Percentiles rank a stretch among this genome's conserved stretches.
These are phyloP conservation scores for Acheta domesticus DNA, from an alignment of 2,888 invertebrate species.

Conservation along the genomic window DNA sequence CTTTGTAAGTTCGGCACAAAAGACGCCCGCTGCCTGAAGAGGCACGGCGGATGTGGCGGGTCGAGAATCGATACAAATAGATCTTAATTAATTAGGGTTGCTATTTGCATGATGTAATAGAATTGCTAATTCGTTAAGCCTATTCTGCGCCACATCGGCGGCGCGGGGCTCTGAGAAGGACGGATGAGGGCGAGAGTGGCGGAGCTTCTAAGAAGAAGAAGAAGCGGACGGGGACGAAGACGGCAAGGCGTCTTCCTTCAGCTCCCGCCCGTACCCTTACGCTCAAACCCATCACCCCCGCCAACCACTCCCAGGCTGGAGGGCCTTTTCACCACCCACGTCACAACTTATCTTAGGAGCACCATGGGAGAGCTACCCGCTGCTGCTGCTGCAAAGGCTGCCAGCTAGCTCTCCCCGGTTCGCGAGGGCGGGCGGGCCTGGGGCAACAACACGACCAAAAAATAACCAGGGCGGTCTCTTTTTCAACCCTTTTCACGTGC, in stretches of 20 bases:
- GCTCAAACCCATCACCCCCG: neutral
- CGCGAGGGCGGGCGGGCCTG: too few species aligned
- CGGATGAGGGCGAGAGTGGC: neutral
- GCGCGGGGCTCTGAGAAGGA: neutral
- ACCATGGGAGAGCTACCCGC: too few species aligned
- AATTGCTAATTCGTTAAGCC: constrained; percentile 18
- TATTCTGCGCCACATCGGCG: neutral
- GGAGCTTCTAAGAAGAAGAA: neutral
- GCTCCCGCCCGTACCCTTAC: neutral
- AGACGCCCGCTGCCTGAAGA: neutral
- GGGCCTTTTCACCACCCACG: too few species aligned
- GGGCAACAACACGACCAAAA: neutral
- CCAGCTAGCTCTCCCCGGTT: too few species aligned
- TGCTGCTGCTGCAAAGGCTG: too few species aligned
- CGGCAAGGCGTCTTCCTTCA: neutral
- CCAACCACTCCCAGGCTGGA: too few species aligned
- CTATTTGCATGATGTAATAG: constrained; percentile 18
- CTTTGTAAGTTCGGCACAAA: neutral
- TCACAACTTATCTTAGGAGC: too few species aligned
- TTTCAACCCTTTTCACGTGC: constrained; percentile 7
- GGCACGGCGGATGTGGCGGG: neutral
- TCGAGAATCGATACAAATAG: constrained; percentile 1
- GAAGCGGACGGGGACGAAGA: neutral
- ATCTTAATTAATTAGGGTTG: neutral
- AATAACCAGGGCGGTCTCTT: neutral